Evolutionary conservation across 2,113 vertebrate genomes (phyloP).

Genomic region (Craseonycteris thonglongyai): DNA sequence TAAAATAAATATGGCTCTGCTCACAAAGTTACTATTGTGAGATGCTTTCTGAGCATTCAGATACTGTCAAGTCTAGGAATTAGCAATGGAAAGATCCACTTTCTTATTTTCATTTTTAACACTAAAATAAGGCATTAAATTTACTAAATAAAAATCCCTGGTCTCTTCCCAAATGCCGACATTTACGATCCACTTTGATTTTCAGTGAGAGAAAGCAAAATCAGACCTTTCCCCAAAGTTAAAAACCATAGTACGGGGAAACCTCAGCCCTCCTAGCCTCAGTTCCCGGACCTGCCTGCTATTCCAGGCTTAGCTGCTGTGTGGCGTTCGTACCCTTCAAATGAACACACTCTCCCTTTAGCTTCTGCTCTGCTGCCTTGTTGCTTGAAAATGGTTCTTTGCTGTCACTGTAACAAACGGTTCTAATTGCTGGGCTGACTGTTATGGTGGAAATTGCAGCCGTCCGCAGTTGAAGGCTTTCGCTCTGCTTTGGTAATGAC

Average conservation of each 20-base stretch:
- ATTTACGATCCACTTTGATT: background rate
- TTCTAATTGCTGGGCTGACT: conserved; percentile 82
- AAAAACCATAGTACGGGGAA: background rate
- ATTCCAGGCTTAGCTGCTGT: conserved; percentile 82
- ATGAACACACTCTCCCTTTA: conserved; percentile 58
- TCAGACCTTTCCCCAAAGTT: background rate
- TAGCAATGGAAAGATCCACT: background rate
- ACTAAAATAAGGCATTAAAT: background rate
- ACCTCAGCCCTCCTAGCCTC: background rate
- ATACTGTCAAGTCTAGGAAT: background rate
- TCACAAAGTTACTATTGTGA: background rate
- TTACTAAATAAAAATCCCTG: background rate
- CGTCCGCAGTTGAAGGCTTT: conserved; percentile 62
- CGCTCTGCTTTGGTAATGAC: conserved; percentile 67
- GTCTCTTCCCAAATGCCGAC: background rate
- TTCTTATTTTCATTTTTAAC: background rate
- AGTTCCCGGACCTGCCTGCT: conserved; percentile 70
- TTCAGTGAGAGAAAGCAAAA: background rate
- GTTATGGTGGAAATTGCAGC: conserved; percentile 72
- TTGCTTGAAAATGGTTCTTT: conserved; percentile 66
- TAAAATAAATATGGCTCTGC: background rate
- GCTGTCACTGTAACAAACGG: conserved; percentile 76
- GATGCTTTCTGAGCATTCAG: background rate
- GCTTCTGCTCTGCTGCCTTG: background rate
- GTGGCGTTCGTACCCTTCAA: conserved; percentile 83